Conservation (phyloP, 2,797 vertebrate species). For the Cirrhinus mrigala region DNA sequence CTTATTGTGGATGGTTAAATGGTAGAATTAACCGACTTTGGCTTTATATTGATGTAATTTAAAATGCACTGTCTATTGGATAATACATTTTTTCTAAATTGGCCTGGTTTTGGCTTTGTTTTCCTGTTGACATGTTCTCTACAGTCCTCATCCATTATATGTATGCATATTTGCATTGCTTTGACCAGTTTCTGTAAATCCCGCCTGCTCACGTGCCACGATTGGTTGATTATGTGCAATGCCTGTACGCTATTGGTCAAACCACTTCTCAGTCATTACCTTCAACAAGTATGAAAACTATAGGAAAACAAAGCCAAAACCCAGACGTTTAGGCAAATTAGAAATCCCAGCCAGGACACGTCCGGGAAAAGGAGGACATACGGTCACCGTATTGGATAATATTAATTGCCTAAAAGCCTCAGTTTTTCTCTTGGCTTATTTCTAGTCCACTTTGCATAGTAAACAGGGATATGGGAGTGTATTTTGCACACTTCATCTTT, state of each 20-base stretch:
- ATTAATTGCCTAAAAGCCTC: not conserved
- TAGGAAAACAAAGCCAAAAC: not conserved
- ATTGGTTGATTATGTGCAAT: not conserved
- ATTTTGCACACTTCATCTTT: not conserved
- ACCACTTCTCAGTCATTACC: not conserved
- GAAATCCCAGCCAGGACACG: not conserved
- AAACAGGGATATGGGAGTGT: not conserved
- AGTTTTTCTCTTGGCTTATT: not conserved
- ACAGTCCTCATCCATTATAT: not conserved
- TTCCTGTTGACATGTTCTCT: not conserved
- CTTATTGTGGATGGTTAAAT: not conserved
- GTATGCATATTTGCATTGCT: not conserved
- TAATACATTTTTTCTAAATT: not conserved
- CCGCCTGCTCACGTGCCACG: not conserved
- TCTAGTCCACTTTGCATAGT: not conserved
- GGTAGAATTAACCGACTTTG: not conserved
- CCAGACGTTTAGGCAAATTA: not conserved
- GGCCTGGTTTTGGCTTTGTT: not conserved
- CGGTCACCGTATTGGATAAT: not conserved
- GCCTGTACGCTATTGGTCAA: not conserved
- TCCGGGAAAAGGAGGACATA: not conserved
- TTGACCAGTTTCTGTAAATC: not conserved
- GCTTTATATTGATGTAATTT: not conserved
- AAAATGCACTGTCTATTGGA: not conserved
- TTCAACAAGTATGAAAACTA: not conserved